Base-by-base conservation (phyloP, 2,888 invertebrate species). In the Sarcophaga variegata region DNA sequence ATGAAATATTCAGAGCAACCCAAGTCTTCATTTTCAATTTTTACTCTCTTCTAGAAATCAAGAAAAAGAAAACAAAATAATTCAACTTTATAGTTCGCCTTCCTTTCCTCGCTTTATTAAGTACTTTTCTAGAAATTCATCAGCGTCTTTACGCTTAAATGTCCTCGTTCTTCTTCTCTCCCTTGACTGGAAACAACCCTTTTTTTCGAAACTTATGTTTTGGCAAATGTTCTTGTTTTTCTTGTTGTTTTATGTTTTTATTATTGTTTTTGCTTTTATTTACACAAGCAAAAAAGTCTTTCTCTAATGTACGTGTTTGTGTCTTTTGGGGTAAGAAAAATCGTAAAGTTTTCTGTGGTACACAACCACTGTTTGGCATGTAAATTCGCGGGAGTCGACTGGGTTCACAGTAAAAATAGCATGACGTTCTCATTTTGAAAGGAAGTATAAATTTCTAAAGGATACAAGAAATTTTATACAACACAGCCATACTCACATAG, bases 351-450 rank as follows among this genome's bases (percentile, higher is more conserved):
- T 62, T 69, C 17, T 17, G 54, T 54, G 69, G 22, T 22, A 80
- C 59, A 83, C 85, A 81, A 75, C 72, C 86, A 83, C 86, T 85
- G 88, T 82, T 86, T 89, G 89, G 87, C 88, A 89, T 89, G 88
- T 88, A 89, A 92, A 91, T 91, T 91, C 90, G 92, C 92, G 92
- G 92, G 92, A 91, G 90, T 90, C 88, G 88, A 89, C 90, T 90
- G 91, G 92, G 92, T 89, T 90, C 89, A 47, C 92, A 92, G 92
- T 49, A 88, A 89, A 87, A 80, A 37, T 81, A 88, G 88, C 70
- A 64, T 1, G 17, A 4, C 67, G 60, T 6, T 84, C 54, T 81
- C 54, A 14, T 14, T 54, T 54, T 54, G 17, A 54, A 54, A 17
- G 54, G 17, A 54, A 54, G 17, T 54, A 37, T 37, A 54, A 12